These are phyloP conservation scores for Selene dorsalis DNA, from an alignment of 2,797 vertebrate species.

Conservation along the genomic window DNA sequence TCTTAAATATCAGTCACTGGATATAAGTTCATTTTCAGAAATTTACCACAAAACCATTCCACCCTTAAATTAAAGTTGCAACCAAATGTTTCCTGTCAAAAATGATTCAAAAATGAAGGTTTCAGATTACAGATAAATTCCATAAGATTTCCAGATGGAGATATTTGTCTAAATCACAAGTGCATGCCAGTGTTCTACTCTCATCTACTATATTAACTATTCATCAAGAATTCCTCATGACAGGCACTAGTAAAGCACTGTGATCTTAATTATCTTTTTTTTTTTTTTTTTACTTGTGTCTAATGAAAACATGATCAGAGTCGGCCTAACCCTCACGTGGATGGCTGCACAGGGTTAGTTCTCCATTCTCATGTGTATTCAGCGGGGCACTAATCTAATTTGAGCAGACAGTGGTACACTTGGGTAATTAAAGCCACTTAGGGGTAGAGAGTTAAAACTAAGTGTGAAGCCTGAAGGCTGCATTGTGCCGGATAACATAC, in stretches of 20 bases:
- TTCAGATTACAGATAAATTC: background rate
- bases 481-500: conserved; percentile 43
- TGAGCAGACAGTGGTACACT: conserved; percentile 57
- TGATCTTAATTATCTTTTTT: conserved; percentile 9
- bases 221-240: background rate
- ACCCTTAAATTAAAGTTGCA: background rate
- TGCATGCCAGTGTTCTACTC: background rate
- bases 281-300: background rate
- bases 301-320: conserved; percentile 18
- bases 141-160: background rate
- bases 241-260: background rate
- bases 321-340: conserved; percentile 8
- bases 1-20: background rate
- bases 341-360: conserved; percentile 2
- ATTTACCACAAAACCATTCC: background rate
- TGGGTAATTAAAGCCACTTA: conserved; percentile 65
- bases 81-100: background rate
- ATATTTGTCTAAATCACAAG: background rate
- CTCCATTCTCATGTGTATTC: conserved; percentile 33
- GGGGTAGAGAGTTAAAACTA: conserved; percentile 40
- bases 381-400: conserved; percentile 36
- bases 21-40: background rate
- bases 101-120: background rate
- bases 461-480: conserved; percentile 36
- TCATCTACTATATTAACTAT: conserved; percentile 6